These are phyloP conservation scores for Griposia aprilina DNA, from an alignment of 2,888 invertebrate species.

Conservation along the genomic window DNA sequence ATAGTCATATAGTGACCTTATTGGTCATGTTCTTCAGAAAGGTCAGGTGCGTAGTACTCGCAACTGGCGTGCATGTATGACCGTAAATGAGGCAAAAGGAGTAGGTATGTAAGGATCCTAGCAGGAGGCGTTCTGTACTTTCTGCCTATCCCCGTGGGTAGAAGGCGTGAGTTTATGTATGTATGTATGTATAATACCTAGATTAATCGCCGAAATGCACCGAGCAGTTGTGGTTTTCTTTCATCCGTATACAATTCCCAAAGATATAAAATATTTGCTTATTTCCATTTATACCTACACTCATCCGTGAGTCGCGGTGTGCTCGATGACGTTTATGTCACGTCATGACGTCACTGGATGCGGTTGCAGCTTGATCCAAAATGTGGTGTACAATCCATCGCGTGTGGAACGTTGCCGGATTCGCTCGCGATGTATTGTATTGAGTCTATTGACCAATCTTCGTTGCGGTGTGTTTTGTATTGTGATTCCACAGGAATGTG, in stretches of 20 bases:
- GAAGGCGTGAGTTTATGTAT: too few relatives aligned
- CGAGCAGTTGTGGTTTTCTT: not conserved
- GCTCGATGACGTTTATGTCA: slow-evolving; percentile 15
- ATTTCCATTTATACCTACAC: slow-evolving; percentile 22
- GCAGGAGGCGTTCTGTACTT: too few relatives aligned
- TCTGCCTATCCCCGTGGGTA: too few relatives aligned
- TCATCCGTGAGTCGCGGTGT: slow-evolving; percentile 10
- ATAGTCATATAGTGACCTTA: too few relatives aligned
- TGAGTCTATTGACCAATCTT: slow-evolving; percentile 16
- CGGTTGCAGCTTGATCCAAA: slow-evolving; percentile 37
- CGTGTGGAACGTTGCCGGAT: slow-evolving; percentile 10
- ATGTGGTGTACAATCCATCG: slow-evolving; percentile 34
- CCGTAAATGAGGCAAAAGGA: too few relatives aligned
- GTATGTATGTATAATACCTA: too few relatives aligned
- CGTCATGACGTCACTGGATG: slow-evolving; percentile 28
- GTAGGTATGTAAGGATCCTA: too few relatives aligned
- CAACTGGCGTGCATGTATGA: too few relatives aligned
- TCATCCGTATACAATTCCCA: not conserved
- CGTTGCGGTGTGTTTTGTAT: too few relatives aligned
- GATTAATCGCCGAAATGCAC: not conserved
- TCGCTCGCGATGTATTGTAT: slow-evolving; percentile 12
- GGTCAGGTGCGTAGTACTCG: too few relatives aligned
- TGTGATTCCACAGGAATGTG: not conserved
- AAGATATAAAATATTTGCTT: slow-evolving; percentile 20
- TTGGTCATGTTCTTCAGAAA: too few relatives aligned